phyloP scores from a whole-genome alignment of 2,888 invertebrate species.

The Dicroscelio sp. region DNA sequence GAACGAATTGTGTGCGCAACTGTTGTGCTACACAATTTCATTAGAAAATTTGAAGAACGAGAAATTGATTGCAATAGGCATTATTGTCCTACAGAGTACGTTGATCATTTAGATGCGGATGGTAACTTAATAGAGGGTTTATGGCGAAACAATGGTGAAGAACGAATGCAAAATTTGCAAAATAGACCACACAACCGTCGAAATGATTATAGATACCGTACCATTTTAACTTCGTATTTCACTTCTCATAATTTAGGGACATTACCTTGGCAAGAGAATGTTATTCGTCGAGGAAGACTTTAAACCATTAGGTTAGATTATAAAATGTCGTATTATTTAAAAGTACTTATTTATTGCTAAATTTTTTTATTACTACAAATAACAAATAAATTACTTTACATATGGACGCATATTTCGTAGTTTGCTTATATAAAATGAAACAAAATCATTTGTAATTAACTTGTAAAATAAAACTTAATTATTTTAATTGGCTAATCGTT shows the following conservation, averaged over 20 bases:
- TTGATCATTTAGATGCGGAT: background rate
- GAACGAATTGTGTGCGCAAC: slow-evolving; percentile 38
- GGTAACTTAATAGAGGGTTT: background rate
- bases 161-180: background rate
- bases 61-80: background rate
- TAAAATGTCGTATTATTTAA: background rate
- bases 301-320: background rate
- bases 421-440: background rate
- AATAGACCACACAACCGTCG: background rate
- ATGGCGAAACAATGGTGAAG: slow-evolving; percentile 16
- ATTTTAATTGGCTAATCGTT: background rate
- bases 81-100: background rate
- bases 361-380: background rate
- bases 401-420: background rate
- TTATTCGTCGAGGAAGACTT: slow-evolving; percentile 24
- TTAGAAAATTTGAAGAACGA: background rate
- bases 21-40: slow-evolving; percentile 59
- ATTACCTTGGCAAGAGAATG: slow-evolving; percentile 14
- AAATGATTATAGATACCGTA: background rate
- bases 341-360: background rate
- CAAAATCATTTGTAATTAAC: background rate
- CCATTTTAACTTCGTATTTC: slow-evolving; percentile 6
- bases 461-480: background rate
- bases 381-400: no score
- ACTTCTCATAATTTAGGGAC: background rate